A percentile compares a stretch with the other conserved stretches of the same genome.
Conservation (phyloP, 1,140 invertebrate species). For the Ylistrum balloti region DNA sequence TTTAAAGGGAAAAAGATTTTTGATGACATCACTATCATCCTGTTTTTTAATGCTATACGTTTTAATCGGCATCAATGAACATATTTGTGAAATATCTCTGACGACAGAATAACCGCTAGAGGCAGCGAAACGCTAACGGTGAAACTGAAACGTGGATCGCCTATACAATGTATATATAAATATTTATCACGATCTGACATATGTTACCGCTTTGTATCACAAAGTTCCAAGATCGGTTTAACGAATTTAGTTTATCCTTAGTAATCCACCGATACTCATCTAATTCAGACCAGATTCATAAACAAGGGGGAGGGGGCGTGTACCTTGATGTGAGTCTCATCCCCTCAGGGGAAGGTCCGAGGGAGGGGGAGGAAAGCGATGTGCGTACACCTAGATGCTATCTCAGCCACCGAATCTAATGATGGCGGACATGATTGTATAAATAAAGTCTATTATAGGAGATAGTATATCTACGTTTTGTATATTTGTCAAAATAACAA, state of each 20-base stretch:
- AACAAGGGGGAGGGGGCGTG: neutral
- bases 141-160: neutral
- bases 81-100: neutral
- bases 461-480: slow-evolving; percentile 27
- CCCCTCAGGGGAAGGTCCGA: neutral
- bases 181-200: neutral
- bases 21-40: no score
- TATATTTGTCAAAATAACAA: slow-evolving; percentile 36
- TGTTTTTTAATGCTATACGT: no score
- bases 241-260: neutral
- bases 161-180: neutral
- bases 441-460: slow-evolving; percentile 28
- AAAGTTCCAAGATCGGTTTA: neutral
- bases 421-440: neutral
- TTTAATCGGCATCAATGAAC: no score
- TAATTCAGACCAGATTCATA: slow-evolving; percentile 1
- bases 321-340: neutral
- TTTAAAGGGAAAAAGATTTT: no score
- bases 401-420: neutral
- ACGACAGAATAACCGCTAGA: neutral
- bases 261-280: slow-evolving; percentile 10
- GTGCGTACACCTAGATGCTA: neutral
- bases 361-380: neutral
- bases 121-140: neutral
- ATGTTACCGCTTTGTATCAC: slow-evolving; percentile 33